Evolutionary conservation across 1,140 invertebrate genomes (phyloP).

Genomic region (Hestina assimilis): DNA sequence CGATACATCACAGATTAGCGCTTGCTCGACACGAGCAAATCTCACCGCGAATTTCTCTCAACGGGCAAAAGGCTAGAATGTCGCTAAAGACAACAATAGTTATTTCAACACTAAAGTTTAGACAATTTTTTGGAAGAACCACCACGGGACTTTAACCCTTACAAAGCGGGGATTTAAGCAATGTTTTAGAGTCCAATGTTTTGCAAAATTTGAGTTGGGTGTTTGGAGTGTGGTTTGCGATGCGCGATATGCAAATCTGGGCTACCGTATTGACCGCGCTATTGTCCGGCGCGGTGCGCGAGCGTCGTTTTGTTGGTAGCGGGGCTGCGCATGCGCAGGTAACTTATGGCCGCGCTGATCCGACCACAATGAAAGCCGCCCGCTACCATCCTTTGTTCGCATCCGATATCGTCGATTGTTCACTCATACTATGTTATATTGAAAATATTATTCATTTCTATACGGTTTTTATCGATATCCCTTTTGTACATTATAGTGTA

Average conservation of each 20-base stretch:
- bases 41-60: conserved; percentile 20
- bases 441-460: conserved; percentile 17
- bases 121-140: neutral
- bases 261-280: conserved; percentile 61
- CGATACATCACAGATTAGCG: conserved; percentile 38
- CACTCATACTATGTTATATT: conserved; percentile 42
- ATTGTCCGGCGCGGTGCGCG: conserved; percentile 42
- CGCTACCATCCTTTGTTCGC: conserved; percentile 31
- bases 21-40: conserved; percentile 31
- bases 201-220: conserved; percentile 1
- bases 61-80: conserved; percentile 17
- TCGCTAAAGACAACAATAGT: conserved; percentile 32
- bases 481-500: neutral
- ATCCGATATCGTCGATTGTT: conserved; percentile 45
- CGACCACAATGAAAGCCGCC: conserved; percentile 28
- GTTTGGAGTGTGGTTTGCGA: conserved; percentile 35
- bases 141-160: neutral
- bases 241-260: conserved; percentile 62
- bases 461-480: conserved; percentile 20
- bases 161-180: neutral
- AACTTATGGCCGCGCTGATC: conserved; percentile 46
- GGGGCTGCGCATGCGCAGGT: conserved; percentile 38
- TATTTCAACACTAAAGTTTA: neutral
- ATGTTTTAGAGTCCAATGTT: neutral
- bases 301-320: conserved; percentile 32